phyloP scores from a whole-genome alignment of 1,140 invertebrate genomes.

The Lamellibrachia luymesi region DNA sequence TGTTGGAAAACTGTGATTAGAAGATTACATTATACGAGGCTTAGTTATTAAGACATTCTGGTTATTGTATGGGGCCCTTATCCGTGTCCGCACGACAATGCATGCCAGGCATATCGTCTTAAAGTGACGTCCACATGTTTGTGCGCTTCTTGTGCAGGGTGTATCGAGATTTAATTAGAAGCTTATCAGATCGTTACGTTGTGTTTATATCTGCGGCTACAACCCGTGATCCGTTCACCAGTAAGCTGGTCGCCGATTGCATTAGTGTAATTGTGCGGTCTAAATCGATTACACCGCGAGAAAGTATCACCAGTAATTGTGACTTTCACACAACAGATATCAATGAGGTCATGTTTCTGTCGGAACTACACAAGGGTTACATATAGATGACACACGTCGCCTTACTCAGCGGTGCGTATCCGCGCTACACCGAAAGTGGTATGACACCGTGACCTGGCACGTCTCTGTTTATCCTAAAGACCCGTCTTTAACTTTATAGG shows the following conservation, averaged over 20 bases:
- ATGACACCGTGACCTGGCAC: not conserved
- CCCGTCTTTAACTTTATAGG: not conserved
- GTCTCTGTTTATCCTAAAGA: not conserved
- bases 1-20: no score
- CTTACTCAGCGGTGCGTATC: not conserved
- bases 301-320: conserved; percentile 1
- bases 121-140: not conserved
- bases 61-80: not conserved
- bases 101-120: not conserved
- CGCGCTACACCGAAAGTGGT: not conserved
- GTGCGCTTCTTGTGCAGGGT: not conserved
- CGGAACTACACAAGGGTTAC: not conserved
- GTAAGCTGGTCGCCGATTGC: not conserved
- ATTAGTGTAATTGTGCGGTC: not conserved
- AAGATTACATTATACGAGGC: no score
- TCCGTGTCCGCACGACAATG: not conserved
- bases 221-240: not conserved
- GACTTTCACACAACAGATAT: not conserved
- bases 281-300: not conserved
- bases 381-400: not conserved
- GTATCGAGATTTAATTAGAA: not conserved
- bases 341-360: not conserved
- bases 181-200: not conserved
- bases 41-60: no score
- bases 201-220: not conserved